These are phyloP conservation scores for Auanema sp. DNA, from an alignment of 2,888 invertebrate species.

Conservation along the genomic window DNA sequence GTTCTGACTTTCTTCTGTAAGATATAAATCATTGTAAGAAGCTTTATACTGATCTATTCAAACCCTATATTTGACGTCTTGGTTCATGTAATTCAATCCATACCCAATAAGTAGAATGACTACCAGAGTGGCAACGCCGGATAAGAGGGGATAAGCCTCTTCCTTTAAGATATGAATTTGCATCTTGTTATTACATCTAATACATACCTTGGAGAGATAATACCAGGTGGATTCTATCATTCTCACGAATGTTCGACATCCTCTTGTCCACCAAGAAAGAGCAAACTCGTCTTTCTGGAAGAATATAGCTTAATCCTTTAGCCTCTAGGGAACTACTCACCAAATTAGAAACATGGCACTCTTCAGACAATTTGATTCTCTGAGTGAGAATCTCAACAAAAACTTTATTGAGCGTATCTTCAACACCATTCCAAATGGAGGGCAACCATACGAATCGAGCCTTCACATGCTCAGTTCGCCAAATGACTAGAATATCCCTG, in stretches of 20 bases:
- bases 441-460: slow-evolving; percentile 56
- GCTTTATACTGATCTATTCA: background rate
- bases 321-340: background rate
- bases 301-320: background rate
- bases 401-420: slow-evolving; percentile 32
- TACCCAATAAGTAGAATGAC: slow-evolving; percentile 37
- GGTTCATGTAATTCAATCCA: slow-evolving; percentile 31
- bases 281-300: slow-evolving; percentile 49
- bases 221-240: slow-evolving; percentile 54
- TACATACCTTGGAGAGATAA: slow-evolving; percentile 42
- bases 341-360: slow-evolving; percentile 2
- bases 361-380: slow-evolving; percentile 18
- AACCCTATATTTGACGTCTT: slow-evolving; percentile 14
- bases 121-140: slow-evolving; percentile 49
- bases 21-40: background rate
- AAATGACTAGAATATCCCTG: slow-evolving; percentile 54
- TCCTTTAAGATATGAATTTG: slow-evolving; percentile 25
- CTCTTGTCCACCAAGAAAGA: slow-evolving; percentile 49
- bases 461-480: slow-evolving; percentile 55
- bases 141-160: slow-evolving; percentile 57
- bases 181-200: background rate
- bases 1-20: slow-evolving; percentile 4
- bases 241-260: slow-evolving; percentile 46
- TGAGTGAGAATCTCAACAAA: slow-evolving; percentile 37
- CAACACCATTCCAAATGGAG: slow-evolving; percentile 41